Evolutionary conservation across 2,113 vertebrate species (phyloP).

Genomic region (Sturnus vulgaris): DNA sequence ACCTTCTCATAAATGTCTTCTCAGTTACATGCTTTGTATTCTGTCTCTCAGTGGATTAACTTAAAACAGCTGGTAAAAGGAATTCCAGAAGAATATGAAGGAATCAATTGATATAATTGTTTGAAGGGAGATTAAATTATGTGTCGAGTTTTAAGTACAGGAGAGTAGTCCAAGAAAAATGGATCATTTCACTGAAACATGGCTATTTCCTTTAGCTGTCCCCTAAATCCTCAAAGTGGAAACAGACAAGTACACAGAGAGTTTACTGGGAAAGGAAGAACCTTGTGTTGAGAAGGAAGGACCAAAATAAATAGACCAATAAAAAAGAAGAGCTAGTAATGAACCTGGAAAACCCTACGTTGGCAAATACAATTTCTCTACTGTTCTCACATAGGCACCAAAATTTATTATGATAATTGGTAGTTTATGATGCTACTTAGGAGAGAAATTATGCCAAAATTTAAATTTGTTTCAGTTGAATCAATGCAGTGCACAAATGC

Average conservation of each 20-base stretch:
- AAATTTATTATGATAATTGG: not conserved
- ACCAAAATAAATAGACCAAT: not conserved
- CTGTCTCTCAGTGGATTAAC: not conserved
- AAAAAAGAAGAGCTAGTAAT: not conserved
- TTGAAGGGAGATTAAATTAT: not conserved
- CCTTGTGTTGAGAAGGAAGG: not conserved
- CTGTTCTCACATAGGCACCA: not conserved
- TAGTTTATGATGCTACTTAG: not conserved
- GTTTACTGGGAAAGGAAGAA: not conserved
- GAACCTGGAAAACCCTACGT: not conserved
- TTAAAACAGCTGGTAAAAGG: not conserved
- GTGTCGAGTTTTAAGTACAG: not conserved
- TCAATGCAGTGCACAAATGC: not conserved
- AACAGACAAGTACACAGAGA: not conserved
- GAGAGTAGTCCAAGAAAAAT: not conserved
- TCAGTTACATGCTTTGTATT: not conserved
- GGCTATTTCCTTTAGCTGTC: not conserved
- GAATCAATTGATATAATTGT: not conserved
- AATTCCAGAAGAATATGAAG: not conserved
- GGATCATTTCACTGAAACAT: not conserved
- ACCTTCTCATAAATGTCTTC: not conserved
- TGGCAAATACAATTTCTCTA: not conserved
- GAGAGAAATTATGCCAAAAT: not conserved
- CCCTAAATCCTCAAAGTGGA: not conserved
- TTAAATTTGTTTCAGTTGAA: not conserved